Percentiles rank a stretch among this genome's conserved stretches.
phyloP scores from a whole-genome alignment of 1,140 invertebrate species.

The Himalopsyche phryganea region DNA sequence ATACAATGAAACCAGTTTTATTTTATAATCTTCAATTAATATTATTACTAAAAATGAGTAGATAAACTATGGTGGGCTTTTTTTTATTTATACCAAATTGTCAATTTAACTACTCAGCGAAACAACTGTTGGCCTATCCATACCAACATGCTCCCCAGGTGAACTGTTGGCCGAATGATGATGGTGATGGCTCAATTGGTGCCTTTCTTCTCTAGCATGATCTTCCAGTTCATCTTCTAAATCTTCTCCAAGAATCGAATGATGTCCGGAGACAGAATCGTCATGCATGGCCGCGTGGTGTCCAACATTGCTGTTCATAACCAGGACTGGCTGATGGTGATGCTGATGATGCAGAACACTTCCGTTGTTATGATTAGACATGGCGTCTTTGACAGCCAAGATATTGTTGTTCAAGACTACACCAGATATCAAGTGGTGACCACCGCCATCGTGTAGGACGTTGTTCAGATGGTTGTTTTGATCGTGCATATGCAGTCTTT shows the following conservation, averaged over 20 bases:
- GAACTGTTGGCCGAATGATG: conserved; percentile 22
- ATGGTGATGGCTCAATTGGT: conserved; percentile 6
- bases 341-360: conserved; percentile 19
- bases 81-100: no score
- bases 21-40: no score
- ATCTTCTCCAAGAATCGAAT: conserved; percentile 11
- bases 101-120: conserved; percentile 35
- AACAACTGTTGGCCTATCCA: conserved; percentile 44
- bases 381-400: conserved; percentile 14
- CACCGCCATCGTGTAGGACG: conserved; percentile 4
- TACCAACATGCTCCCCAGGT: conserved; percentile 17
- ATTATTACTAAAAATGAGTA: no score
- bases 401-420: conserved; percentile 25
- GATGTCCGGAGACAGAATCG: conserved; percentile 14
- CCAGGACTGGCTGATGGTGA: conserved; percentile 22
- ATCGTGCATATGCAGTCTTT: conserved; percentile 9
- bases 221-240: conserved; percentile 24
- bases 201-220: conserved; percentile 13
- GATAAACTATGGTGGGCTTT: no score
- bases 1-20: no score
- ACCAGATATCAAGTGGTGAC: conserved; percentile 11
- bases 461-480: conserved; percentile 4
- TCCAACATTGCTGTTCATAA: conserved; percentile 20
- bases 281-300: conserved; percentile 21
- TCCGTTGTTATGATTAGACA: conserved; percentile 17